phyloP scores from a whole-genome alignment of 2,797 vertebrate species.

The Scomberomorus guttatus region DNA sequence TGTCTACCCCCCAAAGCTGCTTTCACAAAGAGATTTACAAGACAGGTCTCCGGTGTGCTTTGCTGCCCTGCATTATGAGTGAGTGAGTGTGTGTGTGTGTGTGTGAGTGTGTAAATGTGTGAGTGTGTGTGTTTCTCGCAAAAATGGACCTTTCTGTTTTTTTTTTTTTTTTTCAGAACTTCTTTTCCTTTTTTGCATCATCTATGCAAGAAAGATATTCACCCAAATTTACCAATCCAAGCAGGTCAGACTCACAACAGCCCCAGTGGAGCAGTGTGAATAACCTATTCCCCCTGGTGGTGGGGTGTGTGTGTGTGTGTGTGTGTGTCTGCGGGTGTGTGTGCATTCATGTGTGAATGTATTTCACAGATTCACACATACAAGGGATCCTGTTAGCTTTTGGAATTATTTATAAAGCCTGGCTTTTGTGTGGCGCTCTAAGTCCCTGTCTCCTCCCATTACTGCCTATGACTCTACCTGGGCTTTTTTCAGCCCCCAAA shows the following conservation, averaged over 20 bases:
- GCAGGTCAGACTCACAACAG: slow-evolving; percentile 69
- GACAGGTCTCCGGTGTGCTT: slow-evolving; percentile 85
- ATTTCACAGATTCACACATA: slow-evolving; percentile 82
- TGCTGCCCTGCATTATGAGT: slow-evolving; percentile 81
- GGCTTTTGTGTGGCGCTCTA: slow-evolving; percentile 88
- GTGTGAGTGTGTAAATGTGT: slow-evolving; percentile 38
- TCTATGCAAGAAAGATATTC: slow-evolving; percentile 69
- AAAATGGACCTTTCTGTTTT: slow-evolving; percentile 50
- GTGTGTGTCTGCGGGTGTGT: slow-evolving; percentile 54
- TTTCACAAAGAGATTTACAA: slow-evolving; percentile 90
- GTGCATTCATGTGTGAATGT: slow-evolving; percentile 75
- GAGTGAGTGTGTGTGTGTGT: slow-evolving; percentile 53
- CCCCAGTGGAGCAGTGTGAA: slow-evolving; percentile 69
- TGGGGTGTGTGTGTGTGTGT: slow-evolving; percentile 21
- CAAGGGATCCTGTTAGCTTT: slow-evolving; percentile 88
- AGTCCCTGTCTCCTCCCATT: slow-evolving; percentile 89
- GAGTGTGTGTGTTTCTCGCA: slow-evolving; percentile 38
- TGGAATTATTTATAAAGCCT: slow-evolving; percentile 91
- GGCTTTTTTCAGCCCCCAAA: slow-evolving; percentile 69
- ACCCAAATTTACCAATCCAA: slow-evolving; percentile 63
- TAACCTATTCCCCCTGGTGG: slow-evolving; percentile 75
- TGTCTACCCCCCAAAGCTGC: slow-evolving; percentile 88
- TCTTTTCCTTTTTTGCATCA: slow-evolving; percentile 59
- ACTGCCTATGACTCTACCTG: slow-evolving; percentile 86
- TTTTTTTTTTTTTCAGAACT: slow-evolving; percentile 8